A percentile compares a stretch with the other conserved stretches of the same genome.
Evolutionary conservation across 2,888 invertebrate species (phyloP).

Genomic region (Taphrorychus bicolor): DNA sequence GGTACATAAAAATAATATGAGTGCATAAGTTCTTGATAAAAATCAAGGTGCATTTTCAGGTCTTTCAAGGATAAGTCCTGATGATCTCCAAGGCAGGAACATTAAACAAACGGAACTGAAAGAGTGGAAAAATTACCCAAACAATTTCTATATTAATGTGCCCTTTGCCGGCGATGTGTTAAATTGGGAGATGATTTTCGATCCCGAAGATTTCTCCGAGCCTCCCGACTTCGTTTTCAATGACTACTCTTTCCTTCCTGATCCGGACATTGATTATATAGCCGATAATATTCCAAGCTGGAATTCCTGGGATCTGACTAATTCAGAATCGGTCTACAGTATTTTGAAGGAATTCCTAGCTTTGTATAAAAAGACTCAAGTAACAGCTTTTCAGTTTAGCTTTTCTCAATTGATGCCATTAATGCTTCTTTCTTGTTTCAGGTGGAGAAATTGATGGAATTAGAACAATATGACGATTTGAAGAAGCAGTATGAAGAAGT

Average conservation of each 20-base stretch:
- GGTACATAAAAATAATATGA: too few species aligned
- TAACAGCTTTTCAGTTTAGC: too few species aligned
- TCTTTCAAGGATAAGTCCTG: slow-evolving; percentile 18
- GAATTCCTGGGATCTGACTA: slow-evolving; percentile 69
- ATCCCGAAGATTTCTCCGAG: slow-evolving; percentile 54
- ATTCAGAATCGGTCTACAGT: slow-evolving; percentile 66
- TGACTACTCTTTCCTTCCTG: slow-evolving; percentile 70
- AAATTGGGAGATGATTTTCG: slow-evolving; percentile 76
- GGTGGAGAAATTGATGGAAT: slow-evolving; percentile 56
- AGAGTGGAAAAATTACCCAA: slow-evolving; percentile 15
- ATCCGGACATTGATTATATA: slow-evolving; percentile 65
- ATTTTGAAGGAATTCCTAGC: slow-evolving; percentile 69
- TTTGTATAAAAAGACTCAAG: slow-evolving; percentile 71
- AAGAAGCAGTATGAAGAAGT: slow-evolving; percentile 71
- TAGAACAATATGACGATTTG: slow-evolving; percentile 64
- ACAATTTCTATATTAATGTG: slow-evolving; percentile 67
- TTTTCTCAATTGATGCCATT: background rate
- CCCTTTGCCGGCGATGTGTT: slow-evolving; percentile 74
- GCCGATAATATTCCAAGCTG: slow-evolving; percentile 66
- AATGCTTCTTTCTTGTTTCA: slow-evolving; percentile 28
- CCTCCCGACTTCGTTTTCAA: slow-evolving; percentile 78
- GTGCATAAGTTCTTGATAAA: too few species aligned
- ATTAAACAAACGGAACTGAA: slow-evolving; percentile 13
- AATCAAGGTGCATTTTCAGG: too few species aligned
- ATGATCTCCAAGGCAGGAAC: slow-evolving; percentile 17